Percentiles rank a stretch among this genome's conserved stretches.
phyloP scores from a whole-genome alignment of 2,888 invertebrate species.

The Spatulosminthurus flaviceps region DNA sequence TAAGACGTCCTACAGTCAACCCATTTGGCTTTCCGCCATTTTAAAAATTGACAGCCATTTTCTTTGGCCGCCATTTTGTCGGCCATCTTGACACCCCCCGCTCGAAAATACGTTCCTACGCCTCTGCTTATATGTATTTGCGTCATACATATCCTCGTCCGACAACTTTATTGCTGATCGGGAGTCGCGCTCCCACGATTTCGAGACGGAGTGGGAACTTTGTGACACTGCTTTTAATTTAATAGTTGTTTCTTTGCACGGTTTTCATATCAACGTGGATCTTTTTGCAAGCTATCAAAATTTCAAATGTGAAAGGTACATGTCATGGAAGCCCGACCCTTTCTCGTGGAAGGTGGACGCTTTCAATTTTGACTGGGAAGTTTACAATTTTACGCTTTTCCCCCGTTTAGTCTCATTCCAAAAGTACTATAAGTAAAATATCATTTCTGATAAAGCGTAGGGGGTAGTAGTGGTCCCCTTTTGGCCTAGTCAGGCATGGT shows the following conservation, averaged over 20 bases:
- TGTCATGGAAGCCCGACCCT: conserved; percentile 40
- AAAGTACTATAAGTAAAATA: neutral
- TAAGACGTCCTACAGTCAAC: too few relatives aligned
- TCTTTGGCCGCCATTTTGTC: too few relatives aligned
- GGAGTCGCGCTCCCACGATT: neutral
- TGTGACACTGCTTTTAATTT: neutral
- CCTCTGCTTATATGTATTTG: too few relatives aligned
- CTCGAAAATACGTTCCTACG: too few relatives aligned
- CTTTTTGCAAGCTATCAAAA: conserved; percentile 44
- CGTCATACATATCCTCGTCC: too few relatives aligned
- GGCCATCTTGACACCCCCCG: too few relatives aligned
- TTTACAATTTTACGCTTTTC: conserved; percentile 46
- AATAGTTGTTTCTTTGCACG: neutral
- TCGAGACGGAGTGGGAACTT: neutral
- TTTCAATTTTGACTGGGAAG: conserved; percentile 44
- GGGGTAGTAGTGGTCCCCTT: neutral
- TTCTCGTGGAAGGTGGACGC: conserved; percentile 41
- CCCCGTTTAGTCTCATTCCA: conserved; percentile 15
- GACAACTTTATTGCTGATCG: too few relatives aligned
- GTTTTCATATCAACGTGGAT: conserved; percentile 23
- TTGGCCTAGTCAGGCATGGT: conserved; percentile 1
- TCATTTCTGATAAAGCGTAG: neutral
- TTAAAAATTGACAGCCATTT: too few relatives aligned
- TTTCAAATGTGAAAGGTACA: conserved; percentile 38
- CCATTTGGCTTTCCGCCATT: too few relatives aligned